phyloP scores from a whole-genome alignment of 2,113 vertebrate species.

The Arothron firmamentum region DNA sequence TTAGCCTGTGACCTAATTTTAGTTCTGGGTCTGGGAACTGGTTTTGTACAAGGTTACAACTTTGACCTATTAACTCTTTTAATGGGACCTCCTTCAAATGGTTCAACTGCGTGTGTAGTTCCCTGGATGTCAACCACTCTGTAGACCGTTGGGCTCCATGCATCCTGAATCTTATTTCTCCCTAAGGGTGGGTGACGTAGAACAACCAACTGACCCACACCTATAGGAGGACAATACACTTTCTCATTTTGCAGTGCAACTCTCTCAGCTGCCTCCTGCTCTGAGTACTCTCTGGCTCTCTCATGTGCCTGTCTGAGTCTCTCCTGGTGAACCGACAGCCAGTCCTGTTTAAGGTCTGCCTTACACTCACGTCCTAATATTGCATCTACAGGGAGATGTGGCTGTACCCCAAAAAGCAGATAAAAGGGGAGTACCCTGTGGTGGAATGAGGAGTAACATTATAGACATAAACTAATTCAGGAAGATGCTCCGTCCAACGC shows the following conservation, averaged over 20 bases:
- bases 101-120: neutral
- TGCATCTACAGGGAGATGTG: neutral
- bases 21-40: no score
- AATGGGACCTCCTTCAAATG: neutral
- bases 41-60: neutral
- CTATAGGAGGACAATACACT: neutral
- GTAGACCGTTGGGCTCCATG: neutral
- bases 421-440: neutral
- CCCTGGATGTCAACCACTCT: neutral
- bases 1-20: no score
- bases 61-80: neutral
- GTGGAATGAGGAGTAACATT: slow-evolving; percentile 1
- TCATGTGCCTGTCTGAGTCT: neutral
- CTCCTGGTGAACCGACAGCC: neutral
- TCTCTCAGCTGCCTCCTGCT: neutral
- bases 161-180: slow-evolving; percentile 3
- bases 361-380: neutral
- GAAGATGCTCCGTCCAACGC: neutral
- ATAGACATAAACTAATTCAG: slow-evolving; percentile 8
- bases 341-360: neutral
- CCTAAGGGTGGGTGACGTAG: neutral
- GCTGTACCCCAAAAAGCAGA: neutral
- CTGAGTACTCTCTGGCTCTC: neutral
- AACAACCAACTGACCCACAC: neutral
- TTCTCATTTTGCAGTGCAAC: neutral